Conservation (phyloP, 2,888 invertebrate species). For the Aethes cnicana region DNA sequence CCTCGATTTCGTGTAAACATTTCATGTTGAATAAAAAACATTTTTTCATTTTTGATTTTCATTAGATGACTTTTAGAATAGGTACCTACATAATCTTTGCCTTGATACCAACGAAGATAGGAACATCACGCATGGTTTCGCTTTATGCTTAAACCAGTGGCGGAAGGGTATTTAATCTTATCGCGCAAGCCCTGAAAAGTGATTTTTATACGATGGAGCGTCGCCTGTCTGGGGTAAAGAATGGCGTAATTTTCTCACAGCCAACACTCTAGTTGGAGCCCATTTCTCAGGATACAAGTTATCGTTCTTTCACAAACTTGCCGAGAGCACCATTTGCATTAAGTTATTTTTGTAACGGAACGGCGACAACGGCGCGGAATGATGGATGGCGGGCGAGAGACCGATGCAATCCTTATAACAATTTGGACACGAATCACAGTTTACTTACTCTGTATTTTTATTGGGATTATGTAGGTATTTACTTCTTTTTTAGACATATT, state of each 20-base stretch:
- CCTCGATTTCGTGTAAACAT: too few species aligned
- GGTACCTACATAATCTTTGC: too few species aligned
- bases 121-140: too few species aligned
- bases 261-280: constrained; percentile 36
- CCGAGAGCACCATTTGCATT: constrained; percentile 49
- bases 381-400: constrained; percentile 36
- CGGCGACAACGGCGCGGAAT: constrained; percentile 38
- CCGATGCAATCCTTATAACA: constrained; percentile 7
- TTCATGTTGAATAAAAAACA: too few species aligned
- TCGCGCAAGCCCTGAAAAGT: constrained; percentile 11
- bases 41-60: too few species aligned
- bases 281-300: constrained; percentile 61
- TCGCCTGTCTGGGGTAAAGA: constrained; percentile 46
- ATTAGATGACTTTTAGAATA: too few species aligned
- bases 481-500: too few species aligned
- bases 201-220: constrained; percentile 33
- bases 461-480: too few species aligned
- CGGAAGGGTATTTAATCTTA: constrained; percentile 23
- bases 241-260: constrained; percentile 45
- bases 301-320: constrained; percentile 54
- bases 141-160: too few species aligned
- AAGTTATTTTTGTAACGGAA: constrained; percentile 39
- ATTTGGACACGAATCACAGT: not conserved
- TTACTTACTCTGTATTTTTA: not conserved
- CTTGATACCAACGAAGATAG: too few species aligned